A percentile compares a stretch with the other conserved stretches of the same genome.
These are phyloP conservation scores for Cyaniris semiargus DNA, from an alignment of 2,888 invertebrate species.

Conservation along the genomic window DNA sequence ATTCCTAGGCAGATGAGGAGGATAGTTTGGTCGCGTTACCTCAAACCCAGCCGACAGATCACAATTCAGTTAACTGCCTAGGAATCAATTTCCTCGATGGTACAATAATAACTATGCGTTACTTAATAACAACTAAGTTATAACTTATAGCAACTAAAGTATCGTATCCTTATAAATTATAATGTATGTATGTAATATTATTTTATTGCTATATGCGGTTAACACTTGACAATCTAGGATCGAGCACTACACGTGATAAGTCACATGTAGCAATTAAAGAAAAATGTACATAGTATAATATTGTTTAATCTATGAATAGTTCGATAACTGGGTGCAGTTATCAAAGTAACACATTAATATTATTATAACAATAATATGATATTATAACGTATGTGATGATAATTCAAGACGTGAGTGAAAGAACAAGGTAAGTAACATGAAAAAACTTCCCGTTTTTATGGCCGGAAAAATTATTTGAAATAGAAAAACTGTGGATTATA, in stretches of 20 bases:
- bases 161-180: not conserved
- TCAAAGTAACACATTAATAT: not conserved
- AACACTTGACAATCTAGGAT: not conserved
- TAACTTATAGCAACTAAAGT: not conserved
- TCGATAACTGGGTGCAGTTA: not conserved
- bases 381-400: too few relatives aligned
- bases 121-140: not conserved
- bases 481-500: too few relatives aligned
- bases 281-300: not conserved
- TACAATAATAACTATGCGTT: too few relatives aligned
- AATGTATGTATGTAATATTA: not conserved
- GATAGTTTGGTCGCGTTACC: too few relatives aligned
- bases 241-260: not conserved
- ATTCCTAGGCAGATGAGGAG: too few relatives aligned
- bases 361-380: not conserved
- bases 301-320: not conserved
- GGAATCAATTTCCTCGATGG: too few relatives aligned
- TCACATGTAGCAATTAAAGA: constrained; percentile 13
- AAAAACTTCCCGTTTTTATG: too few relatives aligned
- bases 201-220: not conserved
- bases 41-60: too few relatives aligned
- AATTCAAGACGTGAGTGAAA: too few relatives aligned
- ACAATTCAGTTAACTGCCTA: too few relatives aligned
- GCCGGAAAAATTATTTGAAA: too few relatives aligned
- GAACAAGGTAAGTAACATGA: too few relatives aligned